A percentile compares a stretch with the other conserved stretches of the same genome.
Conservation (phyloP, 1,140 invertebrate species). For the Oncopodura yosiiana region DNA sequence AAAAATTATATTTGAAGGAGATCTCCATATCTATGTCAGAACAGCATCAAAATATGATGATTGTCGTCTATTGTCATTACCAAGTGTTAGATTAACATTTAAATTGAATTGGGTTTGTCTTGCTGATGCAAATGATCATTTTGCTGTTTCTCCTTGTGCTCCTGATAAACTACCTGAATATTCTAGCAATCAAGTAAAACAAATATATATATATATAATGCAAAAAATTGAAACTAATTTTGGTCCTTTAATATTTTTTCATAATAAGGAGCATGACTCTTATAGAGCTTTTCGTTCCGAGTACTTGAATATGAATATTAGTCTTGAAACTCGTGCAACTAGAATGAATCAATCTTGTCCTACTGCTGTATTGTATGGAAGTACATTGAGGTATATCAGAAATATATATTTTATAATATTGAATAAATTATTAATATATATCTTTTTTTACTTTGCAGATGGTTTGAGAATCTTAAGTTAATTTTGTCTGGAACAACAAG, state of each 20-base stretch:
- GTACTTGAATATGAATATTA: constrained; percentile 77
- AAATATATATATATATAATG: background rate
- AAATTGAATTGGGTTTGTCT: constrained; percentile 85
- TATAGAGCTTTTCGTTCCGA: constrained; percentile 88
- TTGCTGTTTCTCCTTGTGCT: constrained; percentile 90
- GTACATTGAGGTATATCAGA: constrained; percentile 55
- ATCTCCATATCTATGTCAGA: constrained; percentile 76
- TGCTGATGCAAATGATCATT: constrained; percentile 90
- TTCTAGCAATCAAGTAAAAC: constrained; percentile 72
- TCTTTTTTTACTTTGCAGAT: constrained; percentile 45
- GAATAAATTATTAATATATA: constrained; percentile 12
- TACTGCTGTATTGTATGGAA: constrained; percentile 75
- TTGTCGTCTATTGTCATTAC: constrained; percentile 79
- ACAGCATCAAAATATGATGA: constrained; percentile 99
- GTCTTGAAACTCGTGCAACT: constrained; percentile 61
- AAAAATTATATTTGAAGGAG: constrained; percentile 73
- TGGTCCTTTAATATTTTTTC: constrained; percentile 21
- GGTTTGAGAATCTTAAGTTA: constrained; percentile 91
- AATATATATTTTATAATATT: background rate
- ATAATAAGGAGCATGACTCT: constrained; percentile 62
- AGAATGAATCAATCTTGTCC: constrained; percentile 44
- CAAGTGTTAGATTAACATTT: constrained; percentile 72
- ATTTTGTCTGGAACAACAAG: constrained; percentile 91
- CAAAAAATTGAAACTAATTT: background rate
- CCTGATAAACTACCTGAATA: constrained; percentile 95